Evolutionary conservation across 2,797 vertebrate genomes (phyloP), one percentile per base, ranked within the genome.

Genomic region (Telmatherina bonti): DNA sequence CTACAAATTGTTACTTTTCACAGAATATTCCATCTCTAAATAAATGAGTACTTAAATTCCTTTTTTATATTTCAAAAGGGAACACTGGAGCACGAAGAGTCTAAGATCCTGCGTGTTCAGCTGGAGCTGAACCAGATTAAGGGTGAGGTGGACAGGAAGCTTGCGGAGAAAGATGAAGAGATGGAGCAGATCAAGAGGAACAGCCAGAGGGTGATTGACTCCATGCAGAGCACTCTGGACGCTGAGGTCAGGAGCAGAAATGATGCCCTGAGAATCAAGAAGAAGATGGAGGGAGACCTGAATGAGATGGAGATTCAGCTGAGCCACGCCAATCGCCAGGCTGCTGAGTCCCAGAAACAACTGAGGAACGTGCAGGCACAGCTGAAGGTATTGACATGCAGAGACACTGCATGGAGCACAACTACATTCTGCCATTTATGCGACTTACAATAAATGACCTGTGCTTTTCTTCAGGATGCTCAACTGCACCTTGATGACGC

Each of bases 301-400:
- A 96, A 95, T 12, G 96, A 97, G 88, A 94, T 97, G 95, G 96
- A 97, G 91, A 93, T 97, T 57, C 97, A 97, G 85, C 91, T 97
- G 73, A 95, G 95, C 79, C 96, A 95, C 29, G 93, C 96, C 85
- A 97, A 95, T 84, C 91, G 93, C 12, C 96, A 96, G 82, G 92
- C 91, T n/a, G 91, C 91, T 31, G 96, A 98, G 77, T 89, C 94
- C 65, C 96, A 96, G 88, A 98, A 96, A 72, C 96, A 98, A 74
- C 93, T 97, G 67, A 96, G 94, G 60, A 93, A 91, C 0, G 62
- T 96, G 26, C 96, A 97, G 79, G 94, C 93, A 64, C 96, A 96
- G 31, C 91, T 97, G 45, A 97, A 97, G 96, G 97, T 97, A 89
- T 27, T n/a, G 5, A 8, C 9, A 47, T 47, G n/a, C 10, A 22